Conservation (phyloP, 2,113 vertebrate species). For the Aramus guarauna region DNA sequence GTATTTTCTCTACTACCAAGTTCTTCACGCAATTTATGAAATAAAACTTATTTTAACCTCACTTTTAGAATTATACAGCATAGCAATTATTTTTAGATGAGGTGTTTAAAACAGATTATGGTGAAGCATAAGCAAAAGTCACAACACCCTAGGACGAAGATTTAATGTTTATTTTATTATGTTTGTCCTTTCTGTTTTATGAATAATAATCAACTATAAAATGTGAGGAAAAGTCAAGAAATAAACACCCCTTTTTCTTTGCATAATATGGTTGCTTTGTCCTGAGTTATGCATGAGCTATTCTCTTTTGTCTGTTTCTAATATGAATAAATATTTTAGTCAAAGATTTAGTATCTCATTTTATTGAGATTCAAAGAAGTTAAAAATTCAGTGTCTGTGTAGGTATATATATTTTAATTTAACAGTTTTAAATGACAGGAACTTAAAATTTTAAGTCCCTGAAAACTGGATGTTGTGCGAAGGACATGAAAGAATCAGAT, state of each 20-base stretch:
- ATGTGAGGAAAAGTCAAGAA: not conserved
- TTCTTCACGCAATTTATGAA: not conserved
- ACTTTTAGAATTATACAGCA: not conserved
- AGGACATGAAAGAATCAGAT: not conserved
- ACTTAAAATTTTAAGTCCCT: not conserved
- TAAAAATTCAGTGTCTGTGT: conserved; percentile 2
- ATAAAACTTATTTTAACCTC: not conserved
- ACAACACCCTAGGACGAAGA: not conserved
- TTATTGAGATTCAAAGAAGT: conserved; percentile 17
- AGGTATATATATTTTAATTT: not conserved
- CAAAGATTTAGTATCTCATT: not conserved
- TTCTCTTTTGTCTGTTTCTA: conserved; percentile 11
- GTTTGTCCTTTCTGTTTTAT: conserved; percentile 17
- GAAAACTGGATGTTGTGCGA: not conserved
- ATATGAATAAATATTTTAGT: conserved; percentile 32
- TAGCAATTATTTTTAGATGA: not conserved
- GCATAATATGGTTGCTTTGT: not conserved
- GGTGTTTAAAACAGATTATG: not conserved
- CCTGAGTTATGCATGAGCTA: conserved; percentile 1
- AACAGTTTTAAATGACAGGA: no score
- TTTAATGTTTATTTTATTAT: conserved; percentile 25
- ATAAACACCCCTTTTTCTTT: not conserved
- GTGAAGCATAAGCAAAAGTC: not conserved
- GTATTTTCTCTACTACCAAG: not conserved
- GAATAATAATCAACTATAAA: conserved; percentile 5